phyloP scores from a whole-genome alignment of 2,888 invertebrate genomes.

The Halocaridina rubra region DNA sequence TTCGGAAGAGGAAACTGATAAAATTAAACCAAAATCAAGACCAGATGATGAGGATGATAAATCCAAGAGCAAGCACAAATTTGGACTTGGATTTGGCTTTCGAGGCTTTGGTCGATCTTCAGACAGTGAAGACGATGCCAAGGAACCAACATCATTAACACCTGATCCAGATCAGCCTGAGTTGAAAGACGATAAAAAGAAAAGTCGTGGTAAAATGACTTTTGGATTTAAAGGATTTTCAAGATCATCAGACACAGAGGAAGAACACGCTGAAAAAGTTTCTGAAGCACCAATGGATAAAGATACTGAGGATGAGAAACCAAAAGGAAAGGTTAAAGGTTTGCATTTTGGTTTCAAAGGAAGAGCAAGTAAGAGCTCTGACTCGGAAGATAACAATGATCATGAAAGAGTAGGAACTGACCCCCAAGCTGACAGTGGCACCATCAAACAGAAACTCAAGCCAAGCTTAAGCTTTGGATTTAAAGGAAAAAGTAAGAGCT shows the following conservation, averaged over 20 bases:
- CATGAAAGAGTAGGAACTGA: conserved; percentile 40
- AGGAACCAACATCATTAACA: conserved; percentile 37
- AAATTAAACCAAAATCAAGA: conserved; percentile 25
- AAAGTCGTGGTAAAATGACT: conserved; percentile 44
- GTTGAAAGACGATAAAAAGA: conserved; percentile 46
- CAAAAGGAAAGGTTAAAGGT: conserved; percentile 27
- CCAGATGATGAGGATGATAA: conserved; percentile 52
- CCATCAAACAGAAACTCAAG: conserved; percentile 44
- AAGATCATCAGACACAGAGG: conserved; percentile 49
- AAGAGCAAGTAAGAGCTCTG: conserved; percentile 42
- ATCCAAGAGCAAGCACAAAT: conserved; percentile 46
- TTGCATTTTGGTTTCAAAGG: conserved; percentile 53
- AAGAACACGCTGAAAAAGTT: conserved; percentile 39
- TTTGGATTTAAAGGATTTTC: conserved; percentile 55
- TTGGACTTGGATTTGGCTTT: conserved; percentile 56
- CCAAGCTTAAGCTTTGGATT: conserved; percentile 53
- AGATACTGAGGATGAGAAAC: conserved; percentile 43
- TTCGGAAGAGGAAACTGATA: not conserved
- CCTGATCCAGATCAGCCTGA: conserved; percentile 45
- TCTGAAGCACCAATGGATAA: conserved; percentile 36
- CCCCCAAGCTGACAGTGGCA: conserved; percentile 22
- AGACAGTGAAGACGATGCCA: conserved; percentile 53
- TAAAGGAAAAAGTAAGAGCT: conserved; percentile 47
- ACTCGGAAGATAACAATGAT: conserved; percentile 54
- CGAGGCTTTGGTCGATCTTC: conserved; percentile 42